Evolutionary conservation across 2,113 vertebrate genomes (phyloP).

Genomic region (Rhabdomys dilectus): DNA sequence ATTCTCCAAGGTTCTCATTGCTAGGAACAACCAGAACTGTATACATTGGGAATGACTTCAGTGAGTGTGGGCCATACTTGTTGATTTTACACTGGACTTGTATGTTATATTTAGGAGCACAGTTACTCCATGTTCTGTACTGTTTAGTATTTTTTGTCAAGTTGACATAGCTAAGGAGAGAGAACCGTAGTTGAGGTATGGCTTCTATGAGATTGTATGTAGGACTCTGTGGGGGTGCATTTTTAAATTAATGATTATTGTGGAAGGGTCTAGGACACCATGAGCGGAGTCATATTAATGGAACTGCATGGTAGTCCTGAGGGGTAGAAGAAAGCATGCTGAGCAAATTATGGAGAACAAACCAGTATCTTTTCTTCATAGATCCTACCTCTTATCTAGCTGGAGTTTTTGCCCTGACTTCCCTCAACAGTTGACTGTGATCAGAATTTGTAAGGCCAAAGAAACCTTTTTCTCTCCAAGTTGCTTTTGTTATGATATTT

Average conservation of each 20-base stretch:
- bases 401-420: not conserved
- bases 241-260: not conserved
- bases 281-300: no score
- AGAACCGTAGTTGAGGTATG: not conserved
- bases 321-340: not conserved
- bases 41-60: not conserved
- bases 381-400: not conserved
- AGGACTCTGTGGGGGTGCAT: not conserved
- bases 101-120: not conserved
- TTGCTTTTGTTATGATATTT: not conserved
- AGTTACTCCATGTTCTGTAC: not conserved
- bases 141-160: not conserved
- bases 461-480: not conserved
- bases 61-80: not conserved
- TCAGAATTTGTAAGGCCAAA: not conserved
- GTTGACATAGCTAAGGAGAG: not conserved
- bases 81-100: not conserved
- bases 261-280: not conserved
- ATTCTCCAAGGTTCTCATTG: not conserved
- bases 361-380: not conserved
- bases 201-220: not conserved
- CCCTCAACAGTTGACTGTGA: not conserved
- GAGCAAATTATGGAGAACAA: not conserved
- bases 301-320: not conserved
- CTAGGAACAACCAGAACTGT: not conserved